Percentiles rank a stretch among this genome's conserved stretches.
Conservation (phyloP, 2,797 vertebrate genomes). For the Malurus splendens region DNA sequence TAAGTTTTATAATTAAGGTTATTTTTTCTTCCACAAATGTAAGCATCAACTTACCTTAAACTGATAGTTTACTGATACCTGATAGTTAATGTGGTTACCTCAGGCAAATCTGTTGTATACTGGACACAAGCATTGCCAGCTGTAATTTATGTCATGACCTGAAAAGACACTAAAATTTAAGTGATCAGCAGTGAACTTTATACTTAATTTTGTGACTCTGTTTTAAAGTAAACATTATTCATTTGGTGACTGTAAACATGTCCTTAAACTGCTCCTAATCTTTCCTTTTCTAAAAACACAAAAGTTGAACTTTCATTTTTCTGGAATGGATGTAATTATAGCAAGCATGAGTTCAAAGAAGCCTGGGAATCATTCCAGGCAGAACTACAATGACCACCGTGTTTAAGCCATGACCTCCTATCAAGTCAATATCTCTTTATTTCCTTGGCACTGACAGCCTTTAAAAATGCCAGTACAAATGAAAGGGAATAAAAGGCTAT, state of each 20-base stretch:
- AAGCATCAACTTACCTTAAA: not conserved
- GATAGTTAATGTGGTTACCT: not conserved
- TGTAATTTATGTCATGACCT: not conserved
- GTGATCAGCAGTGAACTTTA: conserved; percentile 9
- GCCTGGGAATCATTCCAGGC: not conserved
- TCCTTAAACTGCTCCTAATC: not conserved
- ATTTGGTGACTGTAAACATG: not conserved
- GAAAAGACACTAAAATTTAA: not conserved
- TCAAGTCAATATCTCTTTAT: conserved; percentile 15
- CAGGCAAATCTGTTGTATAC: not conserved
- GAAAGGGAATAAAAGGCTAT: not conserved
- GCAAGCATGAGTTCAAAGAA: not conserved
- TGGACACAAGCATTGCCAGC: not conserved
- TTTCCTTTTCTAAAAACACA: conserved; percentile 3
- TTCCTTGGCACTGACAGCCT: not conserved
- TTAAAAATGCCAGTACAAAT: conserved; percentile 26
- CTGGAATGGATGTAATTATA: not conserved
- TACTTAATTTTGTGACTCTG: not conserved
- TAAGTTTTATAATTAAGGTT: not conserved
- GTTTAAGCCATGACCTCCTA: not conserved
- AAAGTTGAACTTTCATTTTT: conserved; percentile 10
- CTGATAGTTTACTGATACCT: not conserved
- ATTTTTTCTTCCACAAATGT: not conserved
- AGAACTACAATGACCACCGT: not conserved
- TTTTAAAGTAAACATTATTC: conserved; percentile 19